A percentile compares a stretch with the other conserved stretches of the same genome.
Conservation (phyloP, 1,140 invertebrate species). For the Camponotus vicinus region DNA sequence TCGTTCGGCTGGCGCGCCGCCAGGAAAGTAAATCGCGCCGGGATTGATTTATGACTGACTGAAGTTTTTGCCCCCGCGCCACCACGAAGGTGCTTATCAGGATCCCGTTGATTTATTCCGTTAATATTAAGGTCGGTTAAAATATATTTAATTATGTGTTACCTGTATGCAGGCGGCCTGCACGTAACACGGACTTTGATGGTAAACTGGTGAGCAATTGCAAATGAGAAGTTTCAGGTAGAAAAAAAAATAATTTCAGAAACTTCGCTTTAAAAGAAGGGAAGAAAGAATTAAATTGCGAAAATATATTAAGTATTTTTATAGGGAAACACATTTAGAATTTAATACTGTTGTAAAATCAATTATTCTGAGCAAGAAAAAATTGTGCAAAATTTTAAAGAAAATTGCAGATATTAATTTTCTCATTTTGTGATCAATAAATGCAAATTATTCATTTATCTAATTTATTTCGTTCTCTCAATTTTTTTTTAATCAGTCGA, state of each 20-base stretch:
- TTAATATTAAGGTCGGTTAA: conserved; percentile 39
- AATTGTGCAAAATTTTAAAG: background rate
- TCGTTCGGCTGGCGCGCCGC: conserved; percentile 72
- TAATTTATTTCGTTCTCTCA: background rate
- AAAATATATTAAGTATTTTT: background rate
- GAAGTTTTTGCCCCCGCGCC: conserved; percentile 67
- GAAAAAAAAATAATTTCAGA: background rate
- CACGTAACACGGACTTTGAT: conserved; percentile 45
- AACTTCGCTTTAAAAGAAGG: background rate
- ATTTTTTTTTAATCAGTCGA: background rate
- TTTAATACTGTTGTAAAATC: background rate
- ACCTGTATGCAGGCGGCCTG: conserved; percentile 3
- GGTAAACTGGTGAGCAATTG: background rate
- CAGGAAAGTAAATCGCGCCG: conserved; percentile 74
- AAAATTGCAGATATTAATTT: background rate
- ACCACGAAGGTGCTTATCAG: conserved; percentile 45
- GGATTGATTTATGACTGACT: conserved; percentile 77
- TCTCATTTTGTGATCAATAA: background rate
- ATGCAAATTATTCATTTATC: background rate
- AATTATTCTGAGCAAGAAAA: background rate
- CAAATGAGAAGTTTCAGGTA: background rate
- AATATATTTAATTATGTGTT: conserved; percentile 63
- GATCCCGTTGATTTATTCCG: conserved; percentile 69
- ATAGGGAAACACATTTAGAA: background rate
- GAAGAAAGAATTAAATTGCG: background rate